Percentiles rank a stretch among this genome's conserved stretches.
These are phyloP conservation scores for Sphenodon punctatus DNA, from an alignment of 2,797 vertebrate genomes.

Conservation along the genomic window DNA sequence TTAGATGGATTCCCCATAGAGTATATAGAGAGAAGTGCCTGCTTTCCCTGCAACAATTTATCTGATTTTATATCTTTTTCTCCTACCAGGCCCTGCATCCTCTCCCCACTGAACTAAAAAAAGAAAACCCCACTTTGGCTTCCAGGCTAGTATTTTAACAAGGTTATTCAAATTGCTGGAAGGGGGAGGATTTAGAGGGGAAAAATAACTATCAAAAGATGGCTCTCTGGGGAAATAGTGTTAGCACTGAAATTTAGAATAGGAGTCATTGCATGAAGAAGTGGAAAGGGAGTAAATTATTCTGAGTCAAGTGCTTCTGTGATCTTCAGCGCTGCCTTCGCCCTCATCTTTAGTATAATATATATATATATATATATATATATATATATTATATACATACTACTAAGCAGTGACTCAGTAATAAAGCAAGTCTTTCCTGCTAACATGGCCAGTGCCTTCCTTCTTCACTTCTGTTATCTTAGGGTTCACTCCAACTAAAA, in stretches of 20 bases:
- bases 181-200: conserved; percentile 37
- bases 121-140: neutral
- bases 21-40: conserved; percentile 67
- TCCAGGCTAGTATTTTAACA: conserved; percentile 25
- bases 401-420: neutral
- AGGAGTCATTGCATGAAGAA: conserved; percentile 11
- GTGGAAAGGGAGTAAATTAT: conserved; percentile 34
- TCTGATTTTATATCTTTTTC: conserved; percentile 62
- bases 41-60: conserved; percentile 67
- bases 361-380: neutral
- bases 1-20: conserved; percentile 74
- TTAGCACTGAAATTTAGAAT: conserved; percentile 44
- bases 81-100: neutral
- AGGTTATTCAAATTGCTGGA: conserved; percentile 18
- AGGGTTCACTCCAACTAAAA: neutral
- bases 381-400: fast-evolving
- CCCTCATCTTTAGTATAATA: neutral
- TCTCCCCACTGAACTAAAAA: conserved; percentile 21
- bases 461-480: neutral
- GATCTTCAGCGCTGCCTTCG: neutral
- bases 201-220: conserved; percentile 41
- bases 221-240: neutral
- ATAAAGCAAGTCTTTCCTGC: neutral
- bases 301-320: neutral
- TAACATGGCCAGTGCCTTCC: neutral